Evolutionary conservation across 1,140 invertebrate genomes (phyloP).

Genomic region (Eurosta solidaginis): DNA sequence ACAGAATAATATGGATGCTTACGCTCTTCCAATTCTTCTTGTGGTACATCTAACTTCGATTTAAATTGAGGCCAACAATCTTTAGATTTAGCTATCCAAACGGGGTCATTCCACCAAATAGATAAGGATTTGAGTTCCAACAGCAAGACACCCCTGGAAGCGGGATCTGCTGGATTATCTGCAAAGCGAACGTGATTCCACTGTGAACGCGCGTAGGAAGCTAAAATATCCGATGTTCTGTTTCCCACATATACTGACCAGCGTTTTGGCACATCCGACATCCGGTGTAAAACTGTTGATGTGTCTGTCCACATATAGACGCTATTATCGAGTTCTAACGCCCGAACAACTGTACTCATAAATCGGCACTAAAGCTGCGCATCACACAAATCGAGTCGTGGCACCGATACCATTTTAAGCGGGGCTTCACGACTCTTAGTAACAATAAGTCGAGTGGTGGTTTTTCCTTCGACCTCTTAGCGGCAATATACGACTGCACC

Average conservation of each 20-base stretch:
- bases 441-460: too few species aligned
- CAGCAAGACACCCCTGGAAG: background rate
- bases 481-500: too few species aligned
- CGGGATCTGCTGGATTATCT: constrained; percentile 51
- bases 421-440: too few species aligned
- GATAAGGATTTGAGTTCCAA: constrained; percentile 18
- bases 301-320: constrained; percentile 56
- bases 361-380: too few species aligned
- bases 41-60: background rate
- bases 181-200: constrained; percentile 9
- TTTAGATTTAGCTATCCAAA: constrained; percentile 31
- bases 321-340: too few species aligned
- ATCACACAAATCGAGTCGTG: too few species aligned
- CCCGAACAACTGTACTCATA: too few species aligned
- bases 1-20: background rate
- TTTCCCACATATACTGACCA: constrained; percentile 46
- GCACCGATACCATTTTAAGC: too few species aligned
- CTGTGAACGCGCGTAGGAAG: background rate
- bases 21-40: background rate
- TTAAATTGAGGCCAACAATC: background rate
- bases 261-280: constrained; percentile 38
- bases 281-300: constrained; percentile 44
- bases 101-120: constrained; percentile 45
- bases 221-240: background rate
- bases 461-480: too few species aligned